Percentiles rank a stretch among this genome's conserved stretches.
These are phyloP conservation scores for Dexiosoma caninum DNA, from an alignment of 2,888 invertebrate genomes.

Conservation along the genomic window DNA sequence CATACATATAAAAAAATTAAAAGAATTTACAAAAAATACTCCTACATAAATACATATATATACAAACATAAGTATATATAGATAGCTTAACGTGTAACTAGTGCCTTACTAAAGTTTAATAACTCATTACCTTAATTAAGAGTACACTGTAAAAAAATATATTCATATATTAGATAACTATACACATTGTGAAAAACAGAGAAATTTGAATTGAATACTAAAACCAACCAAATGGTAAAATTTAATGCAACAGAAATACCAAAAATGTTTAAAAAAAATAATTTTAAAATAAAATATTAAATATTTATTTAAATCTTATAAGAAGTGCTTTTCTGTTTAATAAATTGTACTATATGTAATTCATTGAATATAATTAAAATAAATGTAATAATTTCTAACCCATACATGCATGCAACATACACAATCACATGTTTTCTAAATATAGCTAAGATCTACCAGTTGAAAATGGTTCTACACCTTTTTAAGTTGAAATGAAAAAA, in stretches of 20 bases:
- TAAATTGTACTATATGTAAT: constrained; percentile 1
- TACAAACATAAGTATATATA: constrained; percentile 5
- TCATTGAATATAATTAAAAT: background rate
- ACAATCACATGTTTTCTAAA: background rate
- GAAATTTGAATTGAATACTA: constrained; percentile 28
- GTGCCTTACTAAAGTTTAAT: constrained; percentile 77
- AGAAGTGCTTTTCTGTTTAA: constrained; percentile 27
- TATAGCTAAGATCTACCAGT: background rate
- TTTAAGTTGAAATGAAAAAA: no score
- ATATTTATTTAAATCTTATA: constrained; percentile 4
- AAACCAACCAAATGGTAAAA: constrained; percentile 53
- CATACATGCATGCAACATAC: background rate
- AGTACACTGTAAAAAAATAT: constrained; percentile 54
- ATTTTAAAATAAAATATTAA: constrained; percentile 66
- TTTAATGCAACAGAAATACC: constrained; percentile 42
- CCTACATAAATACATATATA: background rate
- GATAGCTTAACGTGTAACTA: constrained; percentile 75
- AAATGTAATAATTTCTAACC: background rate
- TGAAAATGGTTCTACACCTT: background rate
- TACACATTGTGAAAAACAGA: background rate
- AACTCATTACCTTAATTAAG: constrained; percentile 74
- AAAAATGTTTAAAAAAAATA: constrained; percentile 45
- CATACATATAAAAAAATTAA: no score
- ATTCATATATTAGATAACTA: constrained; percentile 26
- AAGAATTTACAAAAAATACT: constrained; percentile 35